These are phyloP conservation scores for Eurytoma californica DNA, from an alignment of 2,888 invertebrate genomes.

Conservation along the genomic window DNA sequence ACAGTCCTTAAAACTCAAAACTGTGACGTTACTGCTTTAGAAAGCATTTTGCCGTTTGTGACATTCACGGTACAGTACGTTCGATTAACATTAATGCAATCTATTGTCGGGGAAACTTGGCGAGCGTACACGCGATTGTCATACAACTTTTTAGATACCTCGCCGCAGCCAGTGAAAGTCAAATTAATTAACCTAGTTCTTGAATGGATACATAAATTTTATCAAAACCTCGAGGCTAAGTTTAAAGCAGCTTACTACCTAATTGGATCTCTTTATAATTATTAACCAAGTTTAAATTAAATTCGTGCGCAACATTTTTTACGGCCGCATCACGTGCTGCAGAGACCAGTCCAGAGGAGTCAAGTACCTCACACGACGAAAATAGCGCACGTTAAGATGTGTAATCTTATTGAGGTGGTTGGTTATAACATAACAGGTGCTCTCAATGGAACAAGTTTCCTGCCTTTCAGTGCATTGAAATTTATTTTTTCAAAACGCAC, in stretches of 20 bases:
- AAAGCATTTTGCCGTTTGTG: too few relatives aligned
- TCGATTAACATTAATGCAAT: constrained; percentile 14
- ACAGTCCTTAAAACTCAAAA: background rate
- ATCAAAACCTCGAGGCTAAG: background rate
- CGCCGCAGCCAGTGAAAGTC: constrained; percentile 19
- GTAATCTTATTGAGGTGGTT: constrained; percentile 2
- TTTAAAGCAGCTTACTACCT: background rate
- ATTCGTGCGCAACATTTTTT: too few relatives aligned
- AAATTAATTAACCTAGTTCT: constrained; percentile 33
- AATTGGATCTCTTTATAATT: background rate
- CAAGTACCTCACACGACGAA: background rate
- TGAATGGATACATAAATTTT: constrained; percentile 12
- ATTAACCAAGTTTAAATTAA: too few relatives aligned
- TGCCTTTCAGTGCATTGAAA: background rate
- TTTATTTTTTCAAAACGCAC: constrained; percentile 7
- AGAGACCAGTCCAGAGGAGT: background rate
- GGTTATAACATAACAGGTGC: constrained; percentile 9
- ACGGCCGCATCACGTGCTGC: too few relatives aligned
- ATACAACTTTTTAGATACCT: constrained; percentile 5
- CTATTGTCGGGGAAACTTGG: constrained; percentile 6
- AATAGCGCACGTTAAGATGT: background rate
- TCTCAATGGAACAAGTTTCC: background rate
- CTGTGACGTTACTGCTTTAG: background rate
- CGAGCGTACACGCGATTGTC: constrained; percentile 1
- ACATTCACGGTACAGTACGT: background rate